Evolutionary conservation across 2,888 invertebrate species (phyloP).

Genomic region (Drosophila parthenogenetica): DNA sequence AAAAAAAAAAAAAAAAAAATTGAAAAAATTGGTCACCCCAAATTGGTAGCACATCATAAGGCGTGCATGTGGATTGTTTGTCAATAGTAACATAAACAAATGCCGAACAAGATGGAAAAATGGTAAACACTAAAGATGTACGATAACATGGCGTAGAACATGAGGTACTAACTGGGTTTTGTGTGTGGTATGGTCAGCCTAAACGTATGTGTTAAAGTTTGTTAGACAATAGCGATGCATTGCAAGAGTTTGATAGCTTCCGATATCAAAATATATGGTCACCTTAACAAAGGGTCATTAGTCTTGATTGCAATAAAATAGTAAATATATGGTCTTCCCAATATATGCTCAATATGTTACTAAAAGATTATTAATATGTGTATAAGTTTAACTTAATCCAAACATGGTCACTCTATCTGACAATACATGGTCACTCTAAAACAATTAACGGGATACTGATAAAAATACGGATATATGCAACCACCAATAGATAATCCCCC

Average conservation of each 20-base stretch:
- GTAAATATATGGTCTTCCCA: not conserved
- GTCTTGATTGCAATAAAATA: too few relatives aligned
- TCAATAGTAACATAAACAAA: conserved; percentile 20
- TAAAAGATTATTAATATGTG: too few relatives aligned
- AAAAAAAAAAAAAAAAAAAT: not conserved
- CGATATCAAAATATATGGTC: not conserved
- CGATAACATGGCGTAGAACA: not conserved
- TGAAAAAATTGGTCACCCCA: conserved; percentile 13
- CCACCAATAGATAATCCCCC: too few relatives aligned
- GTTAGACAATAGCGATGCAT: not conserved
- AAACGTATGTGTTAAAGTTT: not conserved
- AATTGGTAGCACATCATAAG: conserved; percentile 21
- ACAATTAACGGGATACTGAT: too few relatives aligned
- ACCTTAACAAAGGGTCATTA: not conserved
- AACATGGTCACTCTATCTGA: too few relatives aligned
- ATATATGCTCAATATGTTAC: too few relatives aligned
- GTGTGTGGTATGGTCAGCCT: not conserved
- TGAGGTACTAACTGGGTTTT: not conserved
- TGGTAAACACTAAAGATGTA: not conserved
- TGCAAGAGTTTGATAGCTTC: too few relatives aligned
- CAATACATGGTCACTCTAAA: too few relatives aligned
- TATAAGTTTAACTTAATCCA: too few relatives aligned
- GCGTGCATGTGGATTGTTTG: not conserved
- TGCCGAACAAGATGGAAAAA: not conserved
- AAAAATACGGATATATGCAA: too few relatives aligned